These are phyloP conservation scores for Catotricha subobsoleta DNA, from an alignment of 2,888 invertebrate species.

Conservation along the genomic window DNA sequence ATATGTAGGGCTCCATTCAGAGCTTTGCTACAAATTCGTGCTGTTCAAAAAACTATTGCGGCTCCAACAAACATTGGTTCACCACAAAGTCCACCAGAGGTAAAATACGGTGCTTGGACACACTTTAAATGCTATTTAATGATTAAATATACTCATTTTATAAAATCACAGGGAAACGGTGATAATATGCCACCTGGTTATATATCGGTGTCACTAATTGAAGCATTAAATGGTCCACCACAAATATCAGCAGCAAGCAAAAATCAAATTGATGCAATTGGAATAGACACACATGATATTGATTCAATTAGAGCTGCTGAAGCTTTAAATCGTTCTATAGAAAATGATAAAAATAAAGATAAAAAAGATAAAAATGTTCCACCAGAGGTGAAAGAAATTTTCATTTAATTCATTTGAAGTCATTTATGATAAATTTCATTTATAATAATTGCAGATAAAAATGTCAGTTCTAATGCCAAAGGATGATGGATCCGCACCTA, in stretches of 20 bases:
- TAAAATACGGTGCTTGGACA: too few relatives aligned
- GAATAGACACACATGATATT: conserved; percentile 33
- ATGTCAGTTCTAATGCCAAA: conserved; percentile 54
- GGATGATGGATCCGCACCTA: conserved; percentile 33
- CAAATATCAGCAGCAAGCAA: conserved; percentile 17
- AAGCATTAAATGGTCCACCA: conserved; percentile 85
- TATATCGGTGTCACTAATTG: conserved; percentile 83
- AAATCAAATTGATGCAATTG: conserved; percentile 16
- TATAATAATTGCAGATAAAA: conserved; percentile 44
- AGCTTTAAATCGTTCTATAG: conserved; percentile 14
- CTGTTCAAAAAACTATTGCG: conserved; percentile 55
- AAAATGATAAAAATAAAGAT: conserved; percentile 12
- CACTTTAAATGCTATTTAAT: too few relatives aligned
- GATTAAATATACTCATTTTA: too few relatives aligned
- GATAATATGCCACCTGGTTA: conserved; percentile 74
- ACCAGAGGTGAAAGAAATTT: conserved; percentile 18
- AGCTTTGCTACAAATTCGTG: conserved; percentile 86
- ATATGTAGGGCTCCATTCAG: conserved; percentile 98
- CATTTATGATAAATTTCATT: too few relatives aligned
- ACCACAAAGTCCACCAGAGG: conserved; percentile 42
- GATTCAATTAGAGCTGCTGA: conserved; percentile 14
- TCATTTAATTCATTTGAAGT: too few relatives aligned
- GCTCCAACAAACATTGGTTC: conserved; percentile 20
- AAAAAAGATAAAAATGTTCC: conserved; percentile 24
- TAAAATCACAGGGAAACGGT: conserved; percentile 19